Evolutionary conservation across 1,140 invertebrate genomes (phyloP).

Genomic region (Drosophila varians): DNA sequence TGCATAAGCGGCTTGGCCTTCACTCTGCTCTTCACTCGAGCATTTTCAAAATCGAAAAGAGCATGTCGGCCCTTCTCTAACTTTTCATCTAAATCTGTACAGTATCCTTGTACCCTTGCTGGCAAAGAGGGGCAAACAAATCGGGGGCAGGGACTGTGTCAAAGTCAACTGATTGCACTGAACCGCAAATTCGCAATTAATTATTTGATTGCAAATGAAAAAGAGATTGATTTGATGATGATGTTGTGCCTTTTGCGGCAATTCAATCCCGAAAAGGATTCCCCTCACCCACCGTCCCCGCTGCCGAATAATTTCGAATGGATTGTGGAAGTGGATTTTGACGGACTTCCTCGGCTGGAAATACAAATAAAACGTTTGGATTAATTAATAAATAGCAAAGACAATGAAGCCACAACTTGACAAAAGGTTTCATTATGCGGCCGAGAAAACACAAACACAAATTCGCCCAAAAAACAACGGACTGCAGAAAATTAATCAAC

Average conservation of each 20-base stretch:
- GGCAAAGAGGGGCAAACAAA: not conserved
- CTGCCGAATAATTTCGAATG: constrained; percentile 4
- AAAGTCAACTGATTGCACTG: constrained; percentile 39
- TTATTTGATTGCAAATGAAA: constrained; percentile 41
- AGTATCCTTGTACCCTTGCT: not conserved
- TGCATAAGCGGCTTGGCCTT: constrained; percentile 35
- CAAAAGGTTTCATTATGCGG: constrained; percentile 47
- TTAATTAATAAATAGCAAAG: constrained; percentile 68
- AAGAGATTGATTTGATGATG: constrained; percentile 38
- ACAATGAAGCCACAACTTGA: constrained; percentile 37
- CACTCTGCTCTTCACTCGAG: constrained; percentile 6
- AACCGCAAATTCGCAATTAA: constrained; percentile 47
- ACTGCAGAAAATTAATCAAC: constrained; percentile 68
- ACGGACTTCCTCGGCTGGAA: constrained; percentile 5
- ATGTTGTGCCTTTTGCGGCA: constrained; percentile 25
- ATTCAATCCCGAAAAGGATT: constrained; percentile 4
- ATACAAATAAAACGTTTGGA: constrained; percentile 42
- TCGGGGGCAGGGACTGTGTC: not conserved
- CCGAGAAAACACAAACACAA: constrained; percentile 49
- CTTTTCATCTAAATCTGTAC: not conserved
- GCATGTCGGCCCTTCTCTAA: not conserved
- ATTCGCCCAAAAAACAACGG: constrained; percentile 29
- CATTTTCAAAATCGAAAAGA: constrained; percentile 9
- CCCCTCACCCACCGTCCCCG: too few species aligned
- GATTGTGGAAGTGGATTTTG: constrained; percentile 1